These are phyloP conservation scores for Perodicticus potto DNA, from an alignment of 2,797 vertebrate genomes.

Conservation along the genomic window DNA sequence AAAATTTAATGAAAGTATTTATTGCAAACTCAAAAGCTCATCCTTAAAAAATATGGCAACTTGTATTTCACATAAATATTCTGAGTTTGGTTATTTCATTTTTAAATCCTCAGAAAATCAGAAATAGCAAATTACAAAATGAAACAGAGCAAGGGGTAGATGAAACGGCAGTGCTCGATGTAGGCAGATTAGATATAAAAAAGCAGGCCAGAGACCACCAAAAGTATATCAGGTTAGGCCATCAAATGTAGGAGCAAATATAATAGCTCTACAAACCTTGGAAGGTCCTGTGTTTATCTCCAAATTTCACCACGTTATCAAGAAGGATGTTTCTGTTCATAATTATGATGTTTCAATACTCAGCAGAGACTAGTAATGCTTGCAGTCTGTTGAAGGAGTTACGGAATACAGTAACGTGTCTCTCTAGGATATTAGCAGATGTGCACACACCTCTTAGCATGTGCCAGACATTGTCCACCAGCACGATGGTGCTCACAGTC, in stretches of 20 bases:
- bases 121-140: not conserved
- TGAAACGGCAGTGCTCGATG: not conserved
- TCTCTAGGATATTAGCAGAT: accelerated
- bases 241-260: too few species aligned
- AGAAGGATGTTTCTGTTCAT: too few species aligned
- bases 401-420: accelerated
- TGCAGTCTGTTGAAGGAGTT: accelerated
- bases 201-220: accelerated
- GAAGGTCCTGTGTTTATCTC: accelerated
- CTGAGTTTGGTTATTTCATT: not conserved
- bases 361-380: not conserved
- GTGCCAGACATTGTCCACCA: accelerated
- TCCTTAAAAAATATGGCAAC: not conserved
- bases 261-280: too few species aligned
- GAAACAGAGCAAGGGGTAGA: not conserved
- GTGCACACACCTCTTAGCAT: accelerated
- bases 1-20: not conserved
- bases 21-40: not conserved
- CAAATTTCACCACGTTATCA: accelerated
- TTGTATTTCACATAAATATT: not conserved
- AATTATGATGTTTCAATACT: accelerated
- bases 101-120: not conserved
- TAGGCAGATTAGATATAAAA: not conserved
- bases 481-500: too few species aligned
- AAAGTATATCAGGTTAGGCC: accelerated